A percentile compares a stretch with the other conserved stretches of the same genome.
Evolutionary conservation across 2,797 vertebrate species (phyloP).

Genomic region (Neosalanx taihuensis): DNA sequence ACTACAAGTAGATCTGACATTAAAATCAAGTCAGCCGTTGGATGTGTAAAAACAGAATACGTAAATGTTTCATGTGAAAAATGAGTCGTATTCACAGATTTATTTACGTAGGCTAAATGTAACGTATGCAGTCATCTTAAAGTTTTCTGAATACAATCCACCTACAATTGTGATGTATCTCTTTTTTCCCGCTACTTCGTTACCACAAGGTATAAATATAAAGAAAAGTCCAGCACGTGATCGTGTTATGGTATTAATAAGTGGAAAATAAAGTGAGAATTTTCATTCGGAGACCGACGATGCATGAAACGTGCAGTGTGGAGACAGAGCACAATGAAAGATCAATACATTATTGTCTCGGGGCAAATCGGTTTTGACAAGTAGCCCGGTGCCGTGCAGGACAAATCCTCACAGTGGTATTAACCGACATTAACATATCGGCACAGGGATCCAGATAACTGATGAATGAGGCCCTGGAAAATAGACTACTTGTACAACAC

Average conservation of each 20-base stretch:
- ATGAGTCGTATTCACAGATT: background rate
- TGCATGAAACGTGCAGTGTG: conserved; percentile 55
- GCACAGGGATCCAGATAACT: conserved; percentile 42
- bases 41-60: background rate
- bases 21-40: background rate
- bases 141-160: background rate
- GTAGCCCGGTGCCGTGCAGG: conserved; percentile 67
- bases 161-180: background rate
- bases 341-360: conserved; percentile 70
- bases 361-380: conserved; percentile 78
- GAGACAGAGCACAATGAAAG: conserved; percentile 68
- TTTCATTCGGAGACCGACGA: conserved; percentile 55
- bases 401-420: conserved; percentile 70
- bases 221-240: too few species aligned
- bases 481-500: background rate
- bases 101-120: background rate
- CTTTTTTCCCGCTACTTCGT: background rate
- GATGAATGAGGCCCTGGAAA: background rate
- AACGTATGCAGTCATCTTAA: background rate
- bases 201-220: background rate
- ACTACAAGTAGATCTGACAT: background rate
- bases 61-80: background rate
- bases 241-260: background rate
- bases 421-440: conserved; percentile 67
- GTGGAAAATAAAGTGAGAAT: conserved; percentile 65